phyloP scores from a whole-genome alignment of 2,888 invertebrate genomes.

The Aphodius sticticus region DNA sequence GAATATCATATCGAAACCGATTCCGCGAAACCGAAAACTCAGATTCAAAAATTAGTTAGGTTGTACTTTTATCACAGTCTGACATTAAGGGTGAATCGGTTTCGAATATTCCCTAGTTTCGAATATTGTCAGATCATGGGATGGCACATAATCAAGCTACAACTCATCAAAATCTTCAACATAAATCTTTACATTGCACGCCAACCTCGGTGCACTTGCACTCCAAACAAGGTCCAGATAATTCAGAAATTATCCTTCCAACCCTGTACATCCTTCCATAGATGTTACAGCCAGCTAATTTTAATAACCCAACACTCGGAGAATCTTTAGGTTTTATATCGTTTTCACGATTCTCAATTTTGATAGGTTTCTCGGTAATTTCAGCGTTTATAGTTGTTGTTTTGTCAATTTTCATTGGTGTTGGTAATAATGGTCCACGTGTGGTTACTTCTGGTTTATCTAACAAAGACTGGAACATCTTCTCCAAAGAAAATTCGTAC shows the following conservation, averaged over 20 bases:
- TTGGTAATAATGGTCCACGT: slow-evolving; percentile 36
- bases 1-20: neutral
- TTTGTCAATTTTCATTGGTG: slow-evolving; percentile 31
- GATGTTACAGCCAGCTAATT: slow-evolving; percentile 88
- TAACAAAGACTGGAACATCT: slow-evolving; percentile 25
- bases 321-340: slow-evolving; percentile 39
- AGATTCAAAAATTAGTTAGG: neutral
- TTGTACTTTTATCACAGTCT: slow-evolving; percentile 23
- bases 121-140: neutral
- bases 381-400: slow-evolving; percentile 8
- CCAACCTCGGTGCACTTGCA: slow-evolving; percentile 88
- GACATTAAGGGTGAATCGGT: neutral
- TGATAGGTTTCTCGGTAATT: slow-evolving; percentile 23
- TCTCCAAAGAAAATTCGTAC: slow-evolving; percentile 27
- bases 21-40: neutral
- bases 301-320: slow-evolving; percentile 68
- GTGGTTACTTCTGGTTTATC: slow-evolving; percentile 25
- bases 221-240: slow-evolving; percentile 82
- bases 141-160: slow-evolving; percentile 13
- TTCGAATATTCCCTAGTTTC: slow-evolving; percentile 16
- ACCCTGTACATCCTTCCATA: slow-evolving; percentile 89
- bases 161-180: slow-evolving; percentile 61
- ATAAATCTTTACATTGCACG: slow-evolving; percentile 78
- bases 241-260: slow-evolving; percentile 81
- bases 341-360: neutral